Percentiles rank a stretch among this genome's conserved stretches.
These are phyloP conservation scores for Rachycentron canadum DNA, from an alignment of 2,797 vertebrate species.

Conservation along the genomic window DNA sequence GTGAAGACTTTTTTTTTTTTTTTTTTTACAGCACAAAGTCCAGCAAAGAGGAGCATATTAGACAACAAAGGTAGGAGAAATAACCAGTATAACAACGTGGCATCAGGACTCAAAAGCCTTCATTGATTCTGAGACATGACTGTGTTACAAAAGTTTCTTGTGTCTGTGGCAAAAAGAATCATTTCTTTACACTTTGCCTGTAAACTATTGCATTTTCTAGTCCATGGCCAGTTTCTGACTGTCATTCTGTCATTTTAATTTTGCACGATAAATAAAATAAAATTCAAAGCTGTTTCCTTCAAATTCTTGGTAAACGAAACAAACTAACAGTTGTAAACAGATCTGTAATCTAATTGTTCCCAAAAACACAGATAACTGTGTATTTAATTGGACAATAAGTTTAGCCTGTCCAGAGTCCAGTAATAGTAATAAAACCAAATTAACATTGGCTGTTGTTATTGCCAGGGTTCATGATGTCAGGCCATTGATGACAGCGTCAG, in stretches of 20 bases:
- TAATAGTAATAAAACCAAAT: neutral
- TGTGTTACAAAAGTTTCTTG: neutral
- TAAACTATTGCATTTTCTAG: neutral
- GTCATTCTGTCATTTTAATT: no score
- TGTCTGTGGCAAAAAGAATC: neutral
- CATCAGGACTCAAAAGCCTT: no score
- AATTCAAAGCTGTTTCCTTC: neutral
- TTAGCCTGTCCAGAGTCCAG: neutral
- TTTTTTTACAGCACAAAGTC: neutral
- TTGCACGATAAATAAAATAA: no score
- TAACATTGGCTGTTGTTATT: constrained; percentile 8
- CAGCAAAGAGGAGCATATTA: neutral
- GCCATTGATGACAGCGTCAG: neutral
- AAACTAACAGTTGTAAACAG: neutral
- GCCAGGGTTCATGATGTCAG: constrained; percentile 2
- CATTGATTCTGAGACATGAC: no score
- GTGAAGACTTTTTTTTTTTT: no score
- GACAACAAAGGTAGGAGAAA: neutral
- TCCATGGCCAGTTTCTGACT: neutral
- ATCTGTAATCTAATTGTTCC: no score
- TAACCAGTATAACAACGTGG: neutral
- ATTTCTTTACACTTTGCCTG: neutral
- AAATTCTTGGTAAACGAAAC: neutral
- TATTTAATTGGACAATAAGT: neutral
- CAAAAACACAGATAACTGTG: no score